These are phyloP conservation scores for Erebia aethiops DNA, from an alignment of 2,888 invertebrate genomes.

Conservation along the genomic window DNA sequence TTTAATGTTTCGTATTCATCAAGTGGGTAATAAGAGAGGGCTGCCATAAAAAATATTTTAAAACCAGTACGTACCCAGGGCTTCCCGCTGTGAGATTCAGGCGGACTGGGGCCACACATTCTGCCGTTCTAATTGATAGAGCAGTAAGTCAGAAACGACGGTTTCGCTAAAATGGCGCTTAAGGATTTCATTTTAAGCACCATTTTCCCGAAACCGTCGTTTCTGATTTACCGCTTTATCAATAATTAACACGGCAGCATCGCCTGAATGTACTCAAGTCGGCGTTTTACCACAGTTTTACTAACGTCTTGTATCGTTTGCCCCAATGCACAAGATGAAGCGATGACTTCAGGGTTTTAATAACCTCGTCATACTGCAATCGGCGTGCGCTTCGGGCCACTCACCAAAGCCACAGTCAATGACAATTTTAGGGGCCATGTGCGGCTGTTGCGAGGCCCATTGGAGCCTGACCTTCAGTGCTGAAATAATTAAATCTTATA, in stretches of 20 bases:
- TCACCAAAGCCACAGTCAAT: no score
- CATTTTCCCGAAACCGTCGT: no score
- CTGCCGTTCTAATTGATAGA: no score
- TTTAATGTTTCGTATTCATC: conserved; percentile 54
- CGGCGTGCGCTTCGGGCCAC: no score
- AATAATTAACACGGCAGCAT: neutral
- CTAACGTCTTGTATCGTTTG: conserved; percentile 47
- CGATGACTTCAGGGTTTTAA: conserved; percentile 22
- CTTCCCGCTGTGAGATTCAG: conserved; percentile 51
- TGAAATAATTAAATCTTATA: no score
- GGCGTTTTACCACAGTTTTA: conserved; percentile 41
- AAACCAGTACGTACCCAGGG: conserved; percentile 29
- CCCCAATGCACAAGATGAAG: conserved; percentile 37
- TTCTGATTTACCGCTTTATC: no score
- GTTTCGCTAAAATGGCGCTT: no score
- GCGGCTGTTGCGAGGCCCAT: neutral
- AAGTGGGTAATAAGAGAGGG: conserved; percentile 35
- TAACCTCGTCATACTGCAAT: no score
- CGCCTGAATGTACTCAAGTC: conserved; percentile 41
- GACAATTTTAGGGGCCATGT: neutral
- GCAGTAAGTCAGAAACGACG: no score
- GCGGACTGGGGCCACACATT: conserved; percentile 42
- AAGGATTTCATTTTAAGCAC: no score
- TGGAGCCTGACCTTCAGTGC: no score
- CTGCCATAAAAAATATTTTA: conserved; percentile 34